Base-by-base conservation (phyloP, 2,888 invertebrate species). In the Sussaba pulchella region DNA sequence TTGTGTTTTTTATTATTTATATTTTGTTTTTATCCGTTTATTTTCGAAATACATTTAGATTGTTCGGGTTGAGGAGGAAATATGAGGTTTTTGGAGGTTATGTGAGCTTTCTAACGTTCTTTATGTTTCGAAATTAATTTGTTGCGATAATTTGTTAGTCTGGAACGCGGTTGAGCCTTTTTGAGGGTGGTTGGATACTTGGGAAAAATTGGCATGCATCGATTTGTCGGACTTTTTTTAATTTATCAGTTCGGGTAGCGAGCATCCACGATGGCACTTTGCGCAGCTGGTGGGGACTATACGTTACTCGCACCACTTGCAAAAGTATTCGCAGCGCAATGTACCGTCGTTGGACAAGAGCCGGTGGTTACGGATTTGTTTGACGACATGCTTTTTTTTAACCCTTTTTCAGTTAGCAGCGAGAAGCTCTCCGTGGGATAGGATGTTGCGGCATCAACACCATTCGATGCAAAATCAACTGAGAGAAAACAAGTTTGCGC, bases 381-480 rank as follows among this genome's bases (percentile, higher is more conserved):
- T n/a, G n/a, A n/a, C n/a, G n/a, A n/a, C n/a, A n/a, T 43, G 12
- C 36, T 21, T 14, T 1, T 12, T 67, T 6, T 26, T 19, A 57
- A 31, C 36, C 5, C n/a, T 1, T 75, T 61, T 73, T 43, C 63
- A 79, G 80, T 45, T 61, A n/a, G 14, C n/a, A 12, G n/a, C 19
- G 61, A 4, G 21, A 41, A 19, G 17, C n/a, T 12, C 26, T 8
- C 41, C 4, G 63, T 8, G 63, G 41, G 47, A 43, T 84, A 89
- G 82, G 92, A 92, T 93, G 90, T 93, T 93, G 87, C 92, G 92
- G 85, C 93, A 93, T 88, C 95, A 95, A 92, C 95, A 95, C 92
- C 94, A 94, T 89, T 93, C 95, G 92, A 94, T 94, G 90, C 94
- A 94, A 88, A 95, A 95, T 92, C 94, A 95, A 88, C 93, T 95